Conservation (phyloP, 2,888 invertebrate species). For the Aleiodes testaceus region DNA sequence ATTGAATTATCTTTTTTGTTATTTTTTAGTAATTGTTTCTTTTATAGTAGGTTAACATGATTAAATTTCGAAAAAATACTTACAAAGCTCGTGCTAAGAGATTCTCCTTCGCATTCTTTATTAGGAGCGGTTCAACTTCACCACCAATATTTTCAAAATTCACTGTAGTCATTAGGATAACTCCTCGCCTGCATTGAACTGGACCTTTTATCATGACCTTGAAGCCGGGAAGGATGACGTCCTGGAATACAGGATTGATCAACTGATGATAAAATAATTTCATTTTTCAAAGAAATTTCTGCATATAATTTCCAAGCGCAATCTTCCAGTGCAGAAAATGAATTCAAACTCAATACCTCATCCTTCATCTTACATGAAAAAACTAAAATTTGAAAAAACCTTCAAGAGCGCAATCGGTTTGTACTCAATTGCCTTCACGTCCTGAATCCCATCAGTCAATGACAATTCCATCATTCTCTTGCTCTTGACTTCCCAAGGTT, state of each 20-base stretch:
- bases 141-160: slow-evolving; percentile 81
- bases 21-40: no score
- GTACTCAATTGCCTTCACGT: slow-evolving; percentile 83
- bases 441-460: slow-evolving; percentile 84
- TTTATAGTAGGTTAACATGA: no score
- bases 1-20: no score
- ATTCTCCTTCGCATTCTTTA: slow-evolving; percentile 78
- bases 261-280: not conserved
- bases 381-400: slow-evolving; percentile 66
- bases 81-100: slow-evolving; percentile 77
- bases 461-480: slow-evolving; percentile 81
- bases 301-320: no score
- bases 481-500: slow-evolving; percentile 75
- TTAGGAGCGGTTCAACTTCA: slow-evolving; percentile 79
- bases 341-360: not conserved
- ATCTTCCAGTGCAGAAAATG: no score
- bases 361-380: not conserved
- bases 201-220: slow-evolving; percentile 82
- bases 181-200: slow-evolving; percentile 81
- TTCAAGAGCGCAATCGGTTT: slow-evolving; percentile 76
- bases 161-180: slow-evolving; percentile 78
- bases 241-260: slow-evolving; percentile 51
- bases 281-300: no score
- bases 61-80: slow-evolving; percentile 42
- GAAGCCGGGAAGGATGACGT: slow-evolving; percentile 75